Base-by-base conservation (phyloP, 2,888 invertebrate species). In the Serrognathus titanus region DNA sequence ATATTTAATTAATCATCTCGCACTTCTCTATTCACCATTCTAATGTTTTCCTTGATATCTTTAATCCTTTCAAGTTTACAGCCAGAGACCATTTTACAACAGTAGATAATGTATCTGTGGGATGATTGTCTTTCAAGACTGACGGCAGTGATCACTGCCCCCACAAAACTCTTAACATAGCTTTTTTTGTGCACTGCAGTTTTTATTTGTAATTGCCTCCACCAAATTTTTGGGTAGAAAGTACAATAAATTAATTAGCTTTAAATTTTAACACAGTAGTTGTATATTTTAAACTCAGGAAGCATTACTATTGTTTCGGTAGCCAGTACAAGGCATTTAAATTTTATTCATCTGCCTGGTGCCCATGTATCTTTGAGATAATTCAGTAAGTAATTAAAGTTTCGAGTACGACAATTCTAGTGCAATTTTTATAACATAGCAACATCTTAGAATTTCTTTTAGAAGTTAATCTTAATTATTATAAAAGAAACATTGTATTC, bases 171-270 rank as follows among this genome's bases (percentile, higher is more conserved):
- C 61, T 66, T 66, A 62, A 63, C 65, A 62, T 66, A 66, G 69
- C 69, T 69, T 70, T 67, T 66, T 63, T 66, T 65, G 66, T 64
- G 71, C 71, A 71, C 71, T 65, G 71, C 70, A 66, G 64, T 61
- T 66, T 62, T 63, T 54, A 55, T 59, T 61, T 59, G 58, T 55
- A 53, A 63, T 61, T 55, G 57, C 63, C 64, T 62, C 65, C 66
- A 64, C 64, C 59, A 61, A 56, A 58, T 56, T 63, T 64, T 62
- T 66, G 65, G 68, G 66, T 70, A 70, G 71, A 71, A 71, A 71
- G 72, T 73, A 74, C 73, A 72, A 72, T 73, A 71, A 72, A 70
- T 62, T 67, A 69, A 67, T 71, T 69, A 71, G 71, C 71, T 71
- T 71, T 67, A 67, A 69, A 65, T 50, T 60, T 59, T 66, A 59